Evolutionary conservation across 2,113 vertebrate genomes (phyloP).

Genomic region (Peromyscus leucopus): DNA sequence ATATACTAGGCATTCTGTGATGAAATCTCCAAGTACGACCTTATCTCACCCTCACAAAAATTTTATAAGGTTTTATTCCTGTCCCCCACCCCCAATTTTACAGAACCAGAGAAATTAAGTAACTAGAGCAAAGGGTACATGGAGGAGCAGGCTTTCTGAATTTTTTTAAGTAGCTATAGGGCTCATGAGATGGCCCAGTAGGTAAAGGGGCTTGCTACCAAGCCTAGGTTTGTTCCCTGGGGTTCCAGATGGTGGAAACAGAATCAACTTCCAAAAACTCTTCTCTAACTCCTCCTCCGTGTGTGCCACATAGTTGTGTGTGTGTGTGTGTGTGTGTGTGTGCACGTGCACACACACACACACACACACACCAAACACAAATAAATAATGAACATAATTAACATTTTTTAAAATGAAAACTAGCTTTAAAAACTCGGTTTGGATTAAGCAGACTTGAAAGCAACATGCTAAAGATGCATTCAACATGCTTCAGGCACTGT

Average conservation of each 20-base stretch:
- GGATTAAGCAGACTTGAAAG: constrained; percentile 15
- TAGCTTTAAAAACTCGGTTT: not conserved
- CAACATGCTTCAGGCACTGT: not conserved
- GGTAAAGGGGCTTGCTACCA: not conserved
- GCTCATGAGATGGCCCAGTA: not conserved
- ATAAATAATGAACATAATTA: not conserved
- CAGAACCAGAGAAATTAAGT: not conserved
- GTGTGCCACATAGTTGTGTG: not conserved
- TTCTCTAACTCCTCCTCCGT: not conserved
- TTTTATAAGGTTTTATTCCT: not conserved
- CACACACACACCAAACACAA: not conserved
- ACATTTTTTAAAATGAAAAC: not conserved
- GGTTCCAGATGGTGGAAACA: not conserved
- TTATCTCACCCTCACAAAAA: constrained; percentile 19
- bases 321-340: not conserved
- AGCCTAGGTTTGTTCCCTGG: too few relatives aligned
- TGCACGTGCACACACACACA: too few relatives aligned
- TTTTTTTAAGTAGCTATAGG: not conserved
- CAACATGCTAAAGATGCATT: not conserved
- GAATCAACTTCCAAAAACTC: not conserved
- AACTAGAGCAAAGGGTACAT: not conserved
- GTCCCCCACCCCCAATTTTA: not conserved
- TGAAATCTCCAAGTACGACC: not conserved
- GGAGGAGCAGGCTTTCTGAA: not conserved
- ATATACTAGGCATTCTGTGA: not conserved